phyloP scores from a whole-genome alignment of 2,888 invertebrate genomes.

The Tipula vernalis region DNA sequence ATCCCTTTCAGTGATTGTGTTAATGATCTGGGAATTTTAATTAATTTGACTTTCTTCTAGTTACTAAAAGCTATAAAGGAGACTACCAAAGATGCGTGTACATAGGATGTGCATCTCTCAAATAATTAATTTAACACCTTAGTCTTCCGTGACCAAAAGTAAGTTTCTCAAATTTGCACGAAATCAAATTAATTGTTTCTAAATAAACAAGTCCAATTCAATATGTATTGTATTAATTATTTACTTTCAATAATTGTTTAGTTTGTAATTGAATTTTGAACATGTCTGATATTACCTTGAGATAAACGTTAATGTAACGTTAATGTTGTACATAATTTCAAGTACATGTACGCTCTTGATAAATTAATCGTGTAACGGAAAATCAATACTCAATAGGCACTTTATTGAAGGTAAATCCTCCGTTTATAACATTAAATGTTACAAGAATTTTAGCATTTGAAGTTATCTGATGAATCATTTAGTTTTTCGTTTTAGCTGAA shows the following conservation, averaged over 20 bases:
- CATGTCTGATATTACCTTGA: neutral
- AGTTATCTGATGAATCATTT: neutral
- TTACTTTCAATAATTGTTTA: neutral
- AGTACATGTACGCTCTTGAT: neutral
- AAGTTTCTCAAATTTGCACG: neutral
- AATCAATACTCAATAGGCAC: neutral
- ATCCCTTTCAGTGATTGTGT: too few species aligned
- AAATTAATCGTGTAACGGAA: neutral
- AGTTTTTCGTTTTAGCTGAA: neutral
- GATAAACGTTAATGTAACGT: neutral
- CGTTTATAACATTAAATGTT: neutral
- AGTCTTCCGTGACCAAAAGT: neutral
- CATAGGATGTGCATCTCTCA: neutral
- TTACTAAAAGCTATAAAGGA: too few species aligned
- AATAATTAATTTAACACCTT: neutral
- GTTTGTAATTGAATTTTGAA: neutral
- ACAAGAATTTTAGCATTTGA: neutral
- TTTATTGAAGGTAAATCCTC: neutral
- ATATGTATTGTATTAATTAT: neutral
- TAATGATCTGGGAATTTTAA: too few species aligned
- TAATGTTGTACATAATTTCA: neutral
- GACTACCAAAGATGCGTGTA: too few species aligned
- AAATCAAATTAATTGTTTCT: neutral
- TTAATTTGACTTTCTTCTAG: too few species aligned
- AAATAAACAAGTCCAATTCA: neutral